Evolutionary conservation across 2,888 invertebrate genomes (phyloP).

Genomic region (Nephrotoma flavescens): DNA sequence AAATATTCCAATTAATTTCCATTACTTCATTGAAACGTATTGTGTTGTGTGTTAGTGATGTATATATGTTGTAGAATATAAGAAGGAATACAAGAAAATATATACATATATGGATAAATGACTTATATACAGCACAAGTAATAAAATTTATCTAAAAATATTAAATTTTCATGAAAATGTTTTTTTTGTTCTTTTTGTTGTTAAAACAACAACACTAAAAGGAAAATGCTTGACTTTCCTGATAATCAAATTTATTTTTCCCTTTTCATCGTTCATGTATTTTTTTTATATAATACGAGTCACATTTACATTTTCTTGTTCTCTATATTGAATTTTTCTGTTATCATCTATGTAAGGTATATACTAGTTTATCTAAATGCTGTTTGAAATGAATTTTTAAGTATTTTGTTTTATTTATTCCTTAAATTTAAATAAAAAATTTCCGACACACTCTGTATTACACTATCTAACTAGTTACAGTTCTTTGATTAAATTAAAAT

Average conservation of each 20-base stretch:
- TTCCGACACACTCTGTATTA: too few relatives aligned
- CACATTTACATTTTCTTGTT: not conserved
- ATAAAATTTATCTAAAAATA: not conserved
- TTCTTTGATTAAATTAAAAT: too few relatives aligned
- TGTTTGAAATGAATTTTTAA: not conserved
- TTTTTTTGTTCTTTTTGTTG: not conserved
- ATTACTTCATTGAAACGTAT: not conserved
- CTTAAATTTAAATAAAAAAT: too few relatives aligned
- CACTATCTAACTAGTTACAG: too few relatives aligned
- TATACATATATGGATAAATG: not conserved
- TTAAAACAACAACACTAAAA: too few relatives aligned
- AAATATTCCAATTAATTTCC: not conserved
- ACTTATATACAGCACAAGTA: not conserved
- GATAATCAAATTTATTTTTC: not conserved
- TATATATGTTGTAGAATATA: not conserved
- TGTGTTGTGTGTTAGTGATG: not conserved
- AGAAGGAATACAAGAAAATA: not conserved
- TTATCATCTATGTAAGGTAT: not conserved
- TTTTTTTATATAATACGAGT: not conserved
- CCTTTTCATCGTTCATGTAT: not conserved
- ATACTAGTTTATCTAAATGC: not conserved
- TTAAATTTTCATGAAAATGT: not conserved
- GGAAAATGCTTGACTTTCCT: not conserved
- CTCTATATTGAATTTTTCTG: too few relatives aligned
- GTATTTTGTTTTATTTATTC: too few relatives aligned